These are phyloP conservation scores for Ernsta delagoae DNA, from an alignment of 2,888 invertebrate genomes.

Conservation along the genomic window DNA sequence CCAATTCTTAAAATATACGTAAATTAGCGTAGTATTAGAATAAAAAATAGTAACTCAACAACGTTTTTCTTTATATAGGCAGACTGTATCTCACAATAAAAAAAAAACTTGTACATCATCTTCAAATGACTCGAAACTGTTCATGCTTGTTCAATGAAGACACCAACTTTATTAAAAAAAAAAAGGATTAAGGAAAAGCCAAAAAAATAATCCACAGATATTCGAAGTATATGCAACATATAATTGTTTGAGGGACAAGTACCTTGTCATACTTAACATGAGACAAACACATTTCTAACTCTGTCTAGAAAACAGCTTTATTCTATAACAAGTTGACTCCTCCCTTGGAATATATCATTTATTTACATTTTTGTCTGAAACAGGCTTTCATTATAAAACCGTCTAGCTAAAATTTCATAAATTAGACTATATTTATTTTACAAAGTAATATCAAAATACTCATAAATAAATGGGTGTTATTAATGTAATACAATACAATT, in stretches of 20 bases:
- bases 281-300: background rate
- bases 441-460: slow-evolving; percentile 63
- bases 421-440: slow-evolving; percentile 69
- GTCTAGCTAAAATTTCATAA: slow-evolving; percentile 64
- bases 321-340: slow-evolving; percentile 5
- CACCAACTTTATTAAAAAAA: background rate
- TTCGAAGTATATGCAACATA: slow-evolving; percentile 10
- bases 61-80: background rate
- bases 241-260: background rate
- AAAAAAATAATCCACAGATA: slow-evolving; percentile 3
- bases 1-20: background rate
- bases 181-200: background rate
- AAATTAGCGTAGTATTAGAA: background rate
- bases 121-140: no score
- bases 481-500: slow-evolving; percentile 61
- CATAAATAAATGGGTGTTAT: slow-evolving; percentile 59
- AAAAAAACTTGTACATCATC: background rate
- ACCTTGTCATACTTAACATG: slow-evolving; percentile 11
- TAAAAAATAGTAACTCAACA: background rate
- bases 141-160: background rate
- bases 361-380: slow-evolving; percentile 15
- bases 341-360: slow-evolving; percentile 4
- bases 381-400: slow-evolving; percentile 56
- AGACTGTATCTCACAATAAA: no score
- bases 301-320: background rate